Percentiles rank a stretch among this genome's conserved stretches.
Evolutionary conservation across 2,888 invertebrate species (phyloP).

Genomic region (Epinotia bilunana): DNA sequence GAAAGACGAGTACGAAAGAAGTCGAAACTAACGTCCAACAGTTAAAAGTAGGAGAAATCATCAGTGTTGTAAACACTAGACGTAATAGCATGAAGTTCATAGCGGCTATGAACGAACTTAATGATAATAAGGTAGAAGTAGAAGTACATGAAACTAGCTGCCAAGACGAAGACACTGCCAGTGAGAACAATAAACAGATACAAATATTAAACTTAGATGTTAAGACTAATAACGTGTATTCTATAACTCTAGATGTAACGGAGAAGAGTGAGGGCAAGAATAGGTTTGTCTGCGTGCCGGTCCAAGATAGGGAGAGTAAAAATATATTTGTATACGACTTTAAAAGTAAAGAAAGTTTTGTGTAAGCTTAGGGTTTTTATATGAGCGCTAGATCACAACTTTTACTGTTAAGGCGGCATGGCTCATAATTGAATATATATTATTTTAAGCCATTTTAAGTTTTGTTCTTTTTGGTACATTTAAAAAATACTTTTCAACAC

Average conservation of each 20-base stretch:
- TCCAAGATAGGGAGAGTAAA: slow-evolving; percentile 69
- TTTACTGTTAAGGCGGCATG: neutral
- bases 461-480: neutral
- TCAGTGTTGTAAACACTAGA: slow-evolving; percentile 77
- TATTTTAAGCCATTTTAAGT: neutral
- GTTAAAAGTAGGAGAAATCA: slow-evolving; percentile 76
- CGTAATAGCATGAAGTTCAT: slow-evolving; percentile 81
- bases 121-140: slow-evolving; percentile 57
- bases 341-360: slow-evolving; percentile 81
- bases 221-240: slow-evolving; percentile 80
- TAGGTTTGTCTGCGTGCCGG: slow-evolving; percentile 77
- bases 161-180: slow-evolving; percentile 55
- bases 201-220: slow-evolving; percentile 82
- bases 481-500: neutral
- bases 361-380: slow-evolving; percentile 54
- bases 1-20: slow-evolving; percentile 60
- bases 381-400: slow-evolving; percentile 24
- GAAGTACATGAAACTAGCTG: slow-evolving; percentile 51
- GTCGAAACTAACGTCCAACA: slow-evolving; percentile 63
- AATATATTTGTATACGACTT: slow-evolving; percentile 83
- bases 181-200: slow-evolving; percentile 80
- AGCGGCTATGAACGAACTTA: slow-evolving; percentile 71
- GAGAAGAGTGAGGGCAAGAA: slow-evolving; percentile 69
- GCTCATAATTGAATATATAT: neutral
- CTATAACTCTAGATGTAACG: slow-evolving; percentile 79